These are phyloP conservation scores for Diarsia mendica DNA, from an alignment of 2,888 invertebrate genomes.

Conservation along the genomic window DNA sequence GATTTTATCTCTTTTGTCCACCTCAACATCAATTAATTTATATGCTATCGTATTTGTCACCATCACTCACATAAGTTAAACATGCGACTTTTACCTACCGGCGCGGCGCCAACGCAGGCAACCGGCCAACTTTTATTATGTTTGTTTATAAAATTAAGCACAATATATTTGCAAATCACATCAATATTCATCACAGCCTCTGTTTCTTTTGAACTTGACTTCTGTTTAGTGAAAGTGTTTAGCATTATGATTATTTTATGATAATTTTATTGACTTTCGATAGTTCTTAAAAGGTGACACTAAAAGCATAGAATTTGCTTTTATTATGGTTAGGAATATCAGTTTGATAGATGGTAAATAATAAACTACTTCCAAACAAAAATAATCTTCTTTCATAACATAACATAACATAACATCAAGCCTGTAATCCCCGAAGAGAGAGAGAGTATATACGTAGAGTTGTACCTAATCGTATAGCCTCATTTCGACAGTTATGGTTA, in stretches of 20 bases:
- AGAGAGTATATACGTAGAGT: too few species aligned
- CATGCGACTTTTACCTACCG: constrained; percentile 10
- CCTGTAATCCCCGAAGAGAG: too few species aligned
- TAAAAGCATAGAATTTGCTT: constrained; percentile 22
- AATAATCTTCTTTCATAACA: neutral
- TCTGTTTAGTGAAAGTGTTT: constrained; percentile 70
- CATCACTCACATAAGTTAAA: neutral
- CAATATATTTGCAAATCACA: constrained; percentile 20
- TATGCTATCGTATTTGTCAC: neutral
- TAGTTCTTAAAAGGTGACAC: constrained; percentile 23
- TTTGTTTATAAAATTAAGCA: constrained; percentile 42
- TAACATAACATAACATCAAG: too few species aligned
- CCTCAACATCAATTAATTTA: neutral
- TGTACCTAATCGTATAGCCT: too few species aligned
- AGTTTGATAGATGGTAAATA: neutral
- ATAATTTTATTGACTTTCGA: constrained; percentile 69
- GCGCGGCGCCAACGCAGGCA: constrained; percentile 16
- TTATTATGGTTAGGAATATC: constrained; percentile 7
- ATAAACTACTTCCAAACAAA: neutral
- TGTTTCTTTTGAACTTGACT: constrained; percentile 60
- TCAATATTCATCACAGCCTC: constrained; percentile 30
- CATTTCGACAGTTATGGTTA: too few species aligned
- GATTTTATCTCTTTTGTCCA: neutral
- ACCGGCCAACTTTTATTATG: neutral
- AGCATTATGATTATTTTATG: constrained; percentile 60